Evolutionary conservation across 2,113 vertebrate species (phyloP).

Genomic region (Irena cyanogastra): DNA sequence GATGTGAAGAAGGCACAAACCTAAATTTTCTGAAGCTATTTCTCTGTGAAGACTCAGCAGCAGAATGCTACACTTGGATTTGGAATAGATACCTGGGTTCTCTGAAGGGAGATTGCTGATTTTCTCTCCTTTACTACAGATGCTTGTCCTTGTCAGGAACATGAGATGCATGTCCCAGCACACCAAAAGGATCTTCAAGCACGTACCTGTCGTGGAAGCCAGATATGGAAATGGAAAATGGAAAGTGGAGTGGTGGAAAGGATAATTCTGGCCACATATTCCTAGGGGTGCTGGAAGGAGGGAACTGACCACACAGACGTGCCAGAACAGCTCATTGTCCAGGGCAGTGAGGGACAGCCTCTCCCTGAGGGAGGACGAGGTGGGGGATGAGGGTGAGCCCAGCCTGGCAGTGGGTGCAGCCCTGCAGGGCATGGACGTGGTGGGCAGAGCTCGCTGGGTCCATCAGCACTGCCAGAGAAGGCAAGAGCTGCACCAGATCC

Average conservation of each 20-base stretch:
- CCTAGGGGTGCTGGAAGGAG: not conserved
- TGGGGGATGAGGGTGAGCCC: not conserved
- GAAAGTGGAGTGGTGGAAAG: not conserved
- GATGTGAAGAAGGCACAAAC: not conserved
- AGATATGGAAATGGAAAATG: not conserved
- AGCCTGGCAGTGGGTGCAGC: not conserved
- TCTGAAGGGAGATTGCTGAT: not conserved
- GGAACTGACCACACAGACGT: not conserved
- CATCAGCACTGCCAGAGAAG: not conserved
- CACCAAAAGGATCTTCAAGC: not conserved
- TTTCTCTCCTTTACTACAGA: not conserved
- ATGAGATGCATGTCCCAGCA: not conserved
- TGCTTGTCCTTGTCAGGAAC: not conserved
- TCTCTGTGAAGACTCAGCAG: not conserved
- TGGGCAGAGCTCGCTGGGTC: not conserved
- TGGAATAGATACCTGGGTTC: not conserved
- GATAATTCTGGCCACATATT: not conserved
- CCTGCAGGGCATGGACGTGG: not conserved
- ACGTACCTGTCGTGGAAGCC: not conserved
- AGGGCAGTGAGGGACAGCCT: not conserved
- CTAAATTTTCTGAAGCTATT: not conserved
- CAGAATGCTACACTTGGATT: not conserved
- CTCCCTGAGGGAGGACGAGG: not conserved
- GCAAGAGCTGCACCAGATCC: not conserved
- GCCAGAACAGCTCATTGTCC: not conserved